Evolutionary conservation across 1,140 invertebrate species (phyloP).

Genomic region (Lycorma delicatula): DNA sequence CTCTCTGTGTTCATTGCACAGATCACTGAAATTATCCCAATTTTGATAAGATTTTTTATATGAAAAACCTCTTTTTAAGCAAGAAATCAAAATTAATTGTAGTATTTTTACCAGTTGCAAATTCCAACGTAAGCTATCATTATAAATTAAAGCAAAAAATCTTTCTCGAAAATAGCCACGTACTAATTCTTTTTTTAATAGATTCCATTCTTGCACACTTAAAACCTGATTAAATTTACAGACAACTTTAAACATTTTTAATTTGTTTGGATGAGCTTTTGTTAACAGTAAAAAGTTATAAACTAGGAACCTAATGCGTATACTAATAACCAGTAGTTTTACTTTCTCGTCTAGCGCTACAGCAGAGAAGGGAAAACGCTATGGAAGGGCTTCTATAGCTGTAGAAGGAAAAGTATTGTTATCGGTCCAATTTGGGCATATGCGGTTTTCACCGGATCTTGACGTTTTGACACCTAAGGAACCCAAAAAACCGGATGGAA

Average conservation of each 20-base stretch:
- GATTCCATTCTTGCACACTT: background rate
- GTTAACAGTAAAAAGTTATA: too few relatives aligned
- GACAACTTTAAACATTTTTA: background rate
- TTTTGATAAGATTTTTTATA: background rate
- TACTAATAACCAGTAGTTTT: too few relatives aligned
- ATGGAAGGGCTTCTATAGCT: too few relatives aligned
- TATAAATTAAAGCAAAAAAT: background rate
- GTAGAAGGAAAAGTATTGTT: too few relatives aligned
- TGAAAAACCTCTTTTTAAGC: background rate
- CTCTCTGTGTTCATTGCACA: background rate
- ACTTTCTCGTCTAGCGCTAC: too few relatives aligned
- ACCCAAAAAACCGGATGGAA: too few relatives aligned
- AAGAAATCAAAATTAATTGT: conserved; percentile 2
- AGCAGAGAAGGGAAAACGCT: too few relatives aligned
- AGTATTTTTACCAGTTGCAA: background rate
- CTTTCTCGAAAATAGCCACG: background rate
- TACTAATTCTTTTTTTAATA: background rate
- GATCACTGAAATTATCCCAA: background rate
- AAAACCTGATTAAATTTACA: background rate
- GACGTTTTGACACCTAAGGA: too few relatives aligned
- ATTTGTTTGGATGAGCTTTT: too few relatives aligned
- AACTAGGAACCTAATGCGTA: too few relatives aligned
- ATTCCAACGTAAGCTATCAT: background rate
- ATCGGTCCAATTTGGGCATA: too few relatives aligned
- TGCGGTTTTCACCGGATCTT: too few relatives aligned